Conservation (phyloP, 1,140 invertebrate genomes). For the Pseudachorutes palmiensis region DNA sequence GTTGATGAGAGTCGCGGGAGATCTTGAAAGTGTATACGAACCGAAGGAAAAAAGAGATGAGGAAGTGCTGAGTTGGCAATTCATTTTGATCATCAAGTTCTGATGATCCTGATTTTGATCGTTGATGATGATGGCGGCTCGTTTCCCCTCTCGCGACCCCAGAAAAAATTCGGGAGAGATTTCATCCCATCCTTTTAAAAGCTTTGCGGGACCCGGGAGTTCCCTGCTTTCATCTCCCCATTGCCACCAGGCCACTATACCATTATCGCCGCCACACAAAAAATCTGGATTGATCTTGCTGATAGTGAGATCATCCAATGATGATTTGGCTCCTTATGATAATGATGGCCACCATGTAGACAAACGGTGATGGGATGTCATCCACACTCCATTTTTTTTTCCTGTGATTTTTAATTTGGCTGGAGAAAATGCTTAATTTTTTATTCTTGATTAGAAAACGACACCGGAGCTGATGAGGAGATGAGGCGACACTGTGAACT, state of each 20-base stretch:
- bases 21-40: background rate
- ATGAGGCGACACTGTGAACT: background rate
- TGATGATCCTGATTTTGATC: background rate
- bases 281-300: background rate
- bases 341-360: too few relatives aligned
- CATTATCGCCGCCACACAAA: background rate
- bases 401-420: too few relatives aligned
- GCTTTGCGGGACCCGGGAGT: too few relatives aligned
- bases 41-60: background rate
- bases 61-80: conserved; percentile 1
- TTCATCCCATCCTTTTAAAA: too few relatives aligned
- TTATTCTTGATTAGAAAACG: background rate
- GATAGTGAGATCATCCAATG: too few relatives aligned
- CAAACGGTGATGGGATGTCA: too few relatives aligned
- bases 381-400: too few relatives aligned
- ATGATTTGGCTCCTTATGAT: too few relatives aligned
- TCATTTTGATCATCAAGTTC: background rate
- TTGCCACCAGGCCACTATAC: background rate
- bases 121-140: background rate
- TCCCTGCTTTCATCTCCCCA: background rate
- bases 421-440: too few relatives aligned
- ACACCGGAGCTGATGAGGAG: background rate
- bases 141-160: background rate
- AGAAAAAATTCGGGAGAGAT: too few relatives aligned
- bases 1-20: too few relatives aligned